Base-by-base conservation (phyloP, 2,113 vertebrate genomes). In the Buteo buteo region DNA sequence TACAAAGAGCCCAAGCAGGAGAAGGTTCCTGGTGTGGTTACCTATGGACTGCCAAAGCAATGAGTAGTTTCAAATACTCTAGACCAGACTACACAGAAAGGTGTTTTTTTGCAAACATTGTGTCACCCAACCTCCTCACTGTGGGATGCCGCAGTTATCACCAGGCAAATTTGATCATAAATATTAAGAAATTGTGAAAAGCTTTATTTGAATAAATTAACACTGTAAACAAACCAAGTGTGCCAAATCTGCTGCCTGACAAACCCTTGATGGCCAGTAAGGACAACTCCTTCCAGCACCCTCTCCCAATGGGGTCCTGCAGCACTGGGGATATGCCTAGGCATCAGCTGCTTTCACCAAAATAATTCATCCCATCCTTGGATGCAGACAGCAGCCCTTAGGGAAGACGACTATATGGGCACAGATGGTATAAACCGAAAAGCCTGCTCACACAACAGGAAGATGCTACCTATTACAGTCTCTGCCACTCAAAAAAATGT, bases 231-330 rank as follows among this genome's bases (percentile, higher is more conserved):
- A 45, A 45, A 9, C 13, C 52, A 44, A 50, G 21, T 1, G 2
- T 17, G 45, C 9, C 67, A 21, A 12, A 16, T 5, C 28, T 24
- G 32, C 69, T 59, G 44, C 36, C 36, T 57, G 50, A 28, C 45
- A 28, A 8, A 10, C 44, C 52, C 44, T 14, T 9, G 0, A 15
- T 0, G 10, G 58, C 29, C 14, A 21, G 8, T 8, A 42, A 50
- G 42, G n/a, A 29, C 49, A 71, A 42, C 11, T 26, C 49, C 71
- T 32, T 22, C 66, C 65, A 50, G 44, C 73, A 40, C 13, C 45
- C 6, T 13, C 52, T 73, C 54, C 67, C 3, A 1, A 8, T 0
- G 0, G n/a, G 14, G 8, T 13, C 57, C 36, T 32, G n/a, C 38
- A 34, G 74, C 44, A 16, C 36, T 6, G 44, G 40, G 8, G 17